Evolutionary conservation across 2,888 invertebrate species (phyloP).

Genomic region (Perizoma flavofasciatum): DNA sequence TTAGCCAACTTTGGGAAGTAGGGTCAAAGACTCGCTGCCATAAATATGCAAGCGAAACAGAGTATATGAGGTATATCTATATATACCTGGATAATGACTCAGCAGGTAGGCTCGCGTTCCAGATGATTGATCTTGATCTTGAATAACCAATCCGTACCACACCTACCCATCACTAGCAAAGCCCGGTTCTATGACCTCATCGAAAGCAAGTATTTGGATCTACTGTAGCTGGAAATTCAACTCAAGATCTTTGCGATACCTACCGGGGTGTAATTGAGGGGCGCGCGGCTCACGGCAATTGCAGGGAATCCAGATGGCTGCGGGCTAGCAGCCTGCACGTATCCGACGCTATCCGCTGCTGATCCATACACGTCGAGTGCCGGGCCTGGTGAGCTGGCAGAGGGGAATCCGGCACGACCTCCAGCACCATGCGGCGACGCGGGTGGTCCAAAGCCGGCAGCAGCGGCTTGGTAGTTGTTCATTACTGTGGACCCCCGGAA

Average conservation of each 20-base stretch:
- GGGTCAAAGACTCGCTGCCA: too few relatives aligned
- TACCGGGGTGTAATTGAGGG: conserved; percentile 96
- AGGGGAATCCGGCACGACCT: conserved; percentile 91
- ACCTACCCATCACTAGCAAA: too few relatives aligned
- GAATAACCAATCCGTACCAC: too few relatives aligned
- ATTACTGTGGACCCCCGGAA: conserved; percentile 88
- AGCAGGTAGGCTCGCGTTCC: too few relatives aligned
- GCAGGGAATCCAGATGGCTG: conserved; percentile 98
- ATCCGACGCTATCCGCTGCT: conserved; percentile 94
- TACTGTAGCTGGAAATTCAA: too few relatives aligned
- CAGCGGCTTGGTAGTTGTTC: conserved; percentile 97
- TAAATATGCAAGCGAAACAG: too few relatives aligned
- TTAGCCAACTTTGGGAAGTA: too few relatives aligned
- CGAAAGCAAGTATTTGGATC: too few relatives aligned
- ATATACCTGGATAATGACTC: too few relatives aligned
- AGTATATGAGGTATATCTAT: too few relatives aligned
- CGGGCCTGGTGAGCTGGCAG: conserved; percentile 96
- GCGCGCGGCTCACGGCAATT: conserved; percentile 96
- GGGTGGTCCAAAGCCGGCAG: conserved; percentile 91
- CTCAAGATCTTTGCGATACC: conserved; percentile 58
- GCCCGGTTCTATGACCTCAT: too few relatives aligned
- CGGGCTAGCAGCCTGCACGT: conserved; percentile 98
- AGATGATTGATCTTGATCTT: too few relatives aligned
- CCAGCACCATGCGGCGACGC: conserved; percentile 92
- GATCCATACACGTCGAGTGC: conserved; percentile 97